Conservation (phyloP, 1,140 invertebrate species). For the Bicyclus anynana region DNA sequence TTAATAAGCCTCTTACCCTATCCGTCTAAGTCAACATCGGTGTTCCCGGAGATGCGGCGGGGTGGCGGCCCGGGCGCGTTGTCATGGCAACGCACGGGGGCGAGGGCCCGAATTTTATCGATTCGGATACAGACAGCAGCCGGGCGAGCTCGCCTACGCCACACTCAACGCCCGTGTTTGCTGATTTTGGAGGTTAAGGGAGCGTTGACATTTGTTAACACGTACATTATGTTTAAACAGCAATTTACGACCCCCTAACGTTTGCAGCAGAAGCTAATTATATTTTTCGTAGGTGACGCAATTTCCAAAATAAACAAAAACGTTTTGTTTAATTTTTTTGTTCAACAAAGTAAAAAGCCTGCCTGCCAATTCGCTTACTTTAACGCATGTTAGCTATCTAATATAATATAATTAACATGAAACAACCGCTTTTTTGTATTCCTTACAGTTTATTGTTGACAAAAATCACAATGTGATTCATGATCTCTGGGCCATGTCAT, state of each 20-base stretch:
- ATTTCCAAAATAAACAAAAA: neutral
- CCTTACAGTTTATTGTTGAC: too few relatives aligned
- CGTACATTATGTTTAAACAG: slow-evolving; percentile 46
- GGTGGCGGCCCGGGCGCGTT: slow-evolving; percentile 47
- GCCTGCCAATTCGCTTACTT: too few relatives aligned
- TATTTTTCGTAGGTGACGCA: neutral
- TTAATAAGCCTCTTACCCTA: slow-evolving; percentile 76
- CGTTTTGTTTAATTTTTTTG: neutral
- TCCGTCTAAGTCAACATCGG: slow-evolving; percentile 75
- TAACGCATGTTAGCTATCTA: too few relatives aligned
- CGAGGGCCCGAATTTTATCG: slow-evolving; percentile 74
- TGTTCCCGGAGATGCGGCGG: slow-evolving; percentile 58
- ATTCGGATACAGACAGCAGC: slow-evolving; percentile 72
- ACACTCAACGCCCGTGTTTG: slow-evolving; percentile 70
- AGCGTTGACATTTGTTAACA: slow-evolving; percentile 64
- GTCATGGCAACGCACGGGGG: slow-evolving; percentile 65
- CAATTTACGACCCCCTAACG: slow-evolving; percentile 27
- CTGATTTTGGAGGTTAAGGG: slow-evolving; percentile 66
- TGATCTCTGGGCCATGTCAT: too few relatives aligned
- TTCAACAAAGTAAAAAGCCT: too few relatives aligned
- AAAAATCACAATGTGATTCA: too few relatives aligned
- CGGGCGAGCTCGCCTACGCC: slow-evolving; percentile 58
- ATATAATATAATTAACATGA: too few relatives aligned
- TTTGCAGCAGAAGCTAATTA: neutral
- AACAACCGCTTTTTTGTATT: too few relatives aligned